A percentile compares a stretch with the other conserved stretches of the same genome.
Evolutionary conservation across 2,888 invertebrate species (phyloP).

Genomic region (Eilema caniola): DNA sequence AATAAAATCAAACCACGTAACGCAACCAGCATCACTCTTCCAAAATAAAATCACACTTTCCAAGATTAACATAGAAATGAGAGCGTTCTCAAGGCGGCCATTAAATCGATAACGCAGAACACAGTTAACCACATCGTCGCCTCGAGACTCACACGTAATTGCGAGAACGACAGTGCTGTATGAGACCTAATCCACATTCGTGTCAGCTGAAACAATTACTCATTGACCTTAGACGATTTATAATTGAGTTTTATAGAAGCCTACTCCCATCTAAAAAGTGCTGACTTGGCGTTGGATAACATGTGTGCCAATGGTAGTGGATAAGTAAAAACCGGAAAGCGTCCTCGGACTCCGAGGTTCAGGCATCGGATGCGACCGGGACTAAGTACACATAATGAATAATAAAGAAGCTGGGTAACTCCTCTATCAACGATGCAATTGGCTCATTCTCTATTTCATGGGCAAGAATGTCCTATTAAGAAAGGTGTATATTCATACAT

Average conservation of each 20-base stretch:
- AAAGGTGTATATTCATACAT: too few relatives aligned
- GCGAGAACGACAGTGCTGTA: conserved; percentile 32
- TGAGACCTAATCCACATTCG: conserved; percentile 38
- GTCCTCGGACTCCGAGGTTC: too few relatives aligned
- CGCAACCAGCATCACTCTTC: not conserved
- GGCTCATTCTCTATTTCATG: too few relatives aligned
- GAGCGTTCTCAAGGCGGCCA: conserved; percentile 55
- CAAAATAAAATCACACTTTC: not conserved
- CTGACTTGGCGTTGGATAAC: too few relatives aligned
- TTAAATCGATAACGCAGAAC: conserved; percentile 57
- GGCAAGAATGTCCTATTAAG: too few relatives aligned
- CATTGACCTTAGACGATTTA: conserved; percentile 42
- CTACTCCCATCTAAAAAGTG: too few relatives aligned
- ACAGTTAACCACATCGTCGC: conserved; percentile 55
- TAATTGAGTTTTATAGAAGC: too few relatives aligned
- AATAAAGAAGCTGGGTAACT: not conserved
- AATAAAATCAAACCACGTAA: conserved; percentile 1
- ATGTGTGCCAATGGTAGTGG: too few relatives aligned
- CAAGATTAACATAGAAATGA: conserved; percentile 36
- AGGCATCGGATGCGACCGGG: too few relatives aligned
- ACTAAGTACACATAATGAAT: too few relatives aligned
- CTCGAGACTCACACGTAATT: conserved; percentile 53
- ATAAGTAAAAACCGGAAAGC: too few relatives aligned
- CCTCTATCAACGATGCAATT: too few relatives aligned
- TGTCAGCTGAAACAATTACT: conserved; percentile 37